Evolutionary conservation across 2,797 vertebrate species (phyloP).

Genomic region (Smutsia gigantea): DNA sequence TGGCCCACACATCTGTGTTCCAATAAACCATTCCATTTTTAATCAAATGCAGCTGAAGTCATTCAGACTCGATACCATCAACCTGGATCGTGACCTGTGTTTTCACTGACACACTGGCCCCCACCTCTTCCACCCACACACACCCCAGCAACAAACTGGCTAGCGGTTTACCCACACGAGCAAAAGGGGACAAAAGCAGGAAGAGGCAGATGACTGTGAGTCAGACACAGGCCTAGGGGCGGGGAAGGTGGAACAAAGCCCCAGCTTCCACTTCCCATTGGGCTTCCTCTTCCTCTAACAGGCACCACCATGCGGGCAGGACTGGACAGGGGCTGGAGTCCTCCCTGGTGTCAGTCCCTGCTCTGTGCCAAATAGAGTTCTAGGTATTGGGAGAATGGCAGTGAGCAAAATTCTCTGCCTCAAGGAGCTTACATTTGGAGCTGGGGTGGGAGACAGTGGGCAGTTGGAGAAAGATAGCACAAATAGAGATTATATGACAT

Average conservation of each 20-base stretch:
- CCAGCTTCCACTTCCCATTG: neutral
- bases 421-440: neutral
- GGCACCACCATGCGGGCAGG: neutral
- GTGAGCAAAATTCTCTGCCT: neutral
- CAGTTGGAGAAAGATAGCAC: neutral
- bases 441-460: neutral
- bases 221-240: neutral
- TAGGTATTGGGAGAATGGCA: neutral
- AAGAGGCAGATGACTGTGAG: neutral
- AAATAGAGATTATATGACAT: neutral
- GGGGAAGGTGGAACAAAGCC: neutral
- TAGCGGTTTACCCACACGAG: neutral
- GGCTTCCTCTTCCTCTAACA: neutral
- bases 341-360: neutral
- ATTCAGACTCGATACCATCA: neutral
- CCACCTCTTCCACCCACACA: neutral
- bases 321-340: neutral
- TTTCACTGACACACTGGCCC: neutral
- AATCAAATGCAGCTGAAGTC: slow-evolving; percentile 61
- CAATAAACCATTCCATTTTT: neutral
- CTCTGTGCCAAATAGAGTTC: neutral
- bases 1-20: neutral
- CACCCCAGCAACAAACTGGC: neutral
- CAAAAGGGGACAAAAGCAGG: neutral
- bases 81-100: neutral